Evolutionary conservation across 2,113 vertebrate species (phyloP), one percentile per base, ranked within the genome.

Genomic region (Otus sunia): DNA sequence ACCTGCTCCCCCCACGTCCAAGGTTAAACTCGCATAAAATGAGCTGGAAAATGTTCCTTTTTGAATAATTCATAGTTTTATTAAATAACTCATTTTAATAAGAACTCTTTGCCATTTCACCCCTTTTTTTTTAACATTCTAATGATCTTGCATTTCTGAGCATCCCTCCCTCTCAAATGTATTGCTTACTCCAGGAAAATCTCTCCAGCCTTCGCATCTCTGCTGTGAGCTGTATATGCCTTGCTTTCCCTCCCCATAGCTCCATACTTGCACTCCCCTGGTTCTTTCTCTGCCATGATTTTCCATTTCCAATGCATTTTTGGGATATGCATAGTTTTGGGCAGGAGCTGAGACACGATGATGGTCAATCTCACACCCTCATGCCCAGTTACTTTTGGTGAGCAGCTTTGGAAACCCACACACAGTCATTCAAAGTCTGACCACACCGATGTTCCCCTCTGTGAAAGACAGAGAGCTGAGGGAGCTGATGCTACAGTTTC

Each of bases 21-120:
- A 79, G 67, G 86, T 82, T 94, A 91, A 97, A 73, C 32, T 50
- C 37, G 62, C 45, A 87, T 60, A 73, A 95, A 89, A 85, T 1
- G 3, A 85, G 49, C 29, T 89, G 66, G 32, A 63, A 94, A 88
- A 32, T 16, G 22, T 72, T 93, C 30, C 4, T 62, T 71, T 88
- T 68, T 94, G 71, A 94, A 95, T 94, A 93, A 95, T 71, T 88
- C 63, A 90, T 84, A 12, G 17, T 74, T 94, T 80, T 85, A 59
- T 85, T 85, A 74, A 96, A 80, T 76, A 86, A 83, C 30, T n/a
- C 41, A 49, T 93, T 93, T 89, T 77, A 82, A 94, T 87, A 90
- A 93, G 76, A 79, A 53, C 23, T 45, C 50, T 63, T 96, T 94
- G 74, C 62, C 39, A 68, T 88, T 94, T 96, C 49, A 72, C 66